Evolutionary conservation across 2,888 invertebrate species (phyloP).

Genomic region (Baccha elongata): DNA sequence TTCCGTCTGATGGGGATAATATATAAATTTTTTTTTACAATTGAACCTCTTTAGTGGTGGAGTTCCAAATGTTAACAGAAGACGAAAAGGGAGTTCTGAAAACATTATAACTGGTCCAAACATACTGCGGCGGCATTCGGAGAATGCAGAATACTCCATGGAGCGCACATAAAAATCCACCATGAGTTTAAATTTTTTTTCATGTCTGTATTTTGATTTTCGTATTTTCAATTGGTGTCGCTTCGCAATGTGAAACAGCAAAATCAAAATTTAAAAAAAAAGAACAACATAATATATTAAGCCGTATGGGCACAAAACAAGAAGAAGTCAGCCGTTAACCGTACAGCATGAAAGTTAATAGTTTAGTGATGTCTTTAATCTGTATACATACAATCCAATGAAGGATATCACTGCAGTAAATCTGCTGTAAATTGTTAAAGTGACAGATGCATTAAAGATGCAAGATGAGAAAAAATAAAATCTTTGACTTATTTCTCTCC

Average conservation of each 20-base stretch:
- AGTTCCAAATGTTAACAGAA: slow-evolving; percentile 29
- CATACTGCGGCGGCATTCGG: background rate
- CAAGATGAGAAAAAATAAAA: slow-evolving; percentile 10
- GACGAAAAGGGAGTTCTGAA: slow-evolving; percentile 3
- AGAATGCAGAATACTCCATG: background rate
- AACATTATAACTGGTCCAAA: slow-evolving; percentile 18
- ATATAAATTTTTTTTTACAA: slow-evolving; percentile 69
- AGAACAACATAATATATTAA: background rate
- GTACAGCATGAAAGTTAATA: slow-evolving; percentile 41
- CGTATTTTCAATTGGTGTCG: background rate
- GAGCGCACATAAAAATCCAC: background rate
- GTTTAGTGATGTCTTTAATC: slow-evolving; percentile 39
- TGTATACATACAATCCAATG: slow-evolving; percentile 18
- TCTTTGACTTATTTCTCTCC: background rate
- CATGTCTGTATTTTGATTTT: slow-evolving; percentile 25
- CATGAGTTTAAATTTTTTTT: slow-evolving; percentile 40
- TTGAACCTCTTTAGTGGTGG: slow-evolving; percentile 10
- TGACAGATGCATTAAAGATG: slow-evolving; percentile 55
- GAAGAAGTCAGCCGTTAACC: background rate
- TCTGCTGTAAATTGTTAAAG: slow-evolving; percentile 55
- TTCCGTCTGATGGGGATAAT: slow-evolving; percentile 51
- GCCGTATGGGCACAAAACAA: background rate
- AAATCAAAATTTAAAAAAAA: background rate
- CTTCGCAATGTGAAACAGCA: background rate
- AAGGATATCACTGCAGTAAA: slow-evolving; percentile 49